Conservation (phyloP, 2,113 vertebrate species). For the Gracilinanus agilis region DNA sequence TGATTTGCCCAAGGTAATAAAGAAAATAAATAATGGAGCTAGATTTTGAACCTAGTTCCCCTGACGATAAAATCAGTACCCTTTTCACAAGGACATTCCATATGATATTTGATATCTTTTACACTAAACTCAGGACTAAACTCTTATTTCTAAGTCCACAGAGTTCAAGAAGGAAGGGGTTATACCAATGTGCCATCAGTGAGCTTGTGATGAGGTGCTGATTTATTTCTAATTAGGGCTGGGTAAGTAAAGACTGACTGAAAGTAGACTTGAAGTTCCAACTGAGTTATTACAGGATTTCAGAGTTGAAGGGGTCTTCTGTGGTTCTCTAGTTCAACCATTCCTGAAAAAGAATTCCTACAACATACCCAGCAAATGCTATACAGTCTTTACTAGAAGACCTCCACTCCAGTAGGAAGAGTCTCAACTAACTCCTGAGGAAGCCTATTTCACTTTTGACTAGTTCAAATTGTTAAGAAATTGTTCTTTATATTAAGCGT, state of each 20-base stretch:
- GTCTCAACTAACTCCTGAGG: not conserved
- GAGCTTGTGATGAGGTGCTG: not conserved
- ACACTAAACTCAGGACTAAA: not conserved
- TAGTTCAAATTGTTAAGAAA: not conserved
- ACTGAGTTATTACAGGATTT: not conserved
- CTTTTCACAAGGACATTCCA: not conserved
- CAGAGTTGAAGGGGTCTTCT: not conserved
- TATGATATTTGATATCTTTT: not conserved
- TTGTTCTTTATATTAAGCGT: not conserved
- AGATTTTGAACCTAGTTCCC: not conserved
- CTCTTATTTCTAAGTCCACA: not conserved
- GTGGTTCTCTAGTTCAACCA: not conserved
- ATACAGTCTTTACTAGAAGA: not conserved
- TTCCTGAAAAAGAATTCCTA: not conserved
- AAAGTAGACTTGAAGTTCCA: not conserved
- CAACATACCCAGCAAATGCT: not conserved
- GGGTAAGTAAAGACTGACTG: not conserved
- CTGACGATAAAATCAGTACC: not conserved
- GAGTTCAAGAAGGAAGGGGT: not conserved
- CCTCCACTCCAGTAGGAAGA: not conserved
- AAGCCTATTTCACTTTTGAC: not conserved
- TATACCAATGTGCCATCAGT: not conserved
- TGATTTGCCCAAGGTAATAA: not conserved
- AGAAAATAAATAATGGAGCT: not conserved
- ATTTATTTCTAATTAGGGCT: not conserved